Conservation (phyloP, 2,888 invertebrate species). For the Linhomoeus sp. region DNA sequence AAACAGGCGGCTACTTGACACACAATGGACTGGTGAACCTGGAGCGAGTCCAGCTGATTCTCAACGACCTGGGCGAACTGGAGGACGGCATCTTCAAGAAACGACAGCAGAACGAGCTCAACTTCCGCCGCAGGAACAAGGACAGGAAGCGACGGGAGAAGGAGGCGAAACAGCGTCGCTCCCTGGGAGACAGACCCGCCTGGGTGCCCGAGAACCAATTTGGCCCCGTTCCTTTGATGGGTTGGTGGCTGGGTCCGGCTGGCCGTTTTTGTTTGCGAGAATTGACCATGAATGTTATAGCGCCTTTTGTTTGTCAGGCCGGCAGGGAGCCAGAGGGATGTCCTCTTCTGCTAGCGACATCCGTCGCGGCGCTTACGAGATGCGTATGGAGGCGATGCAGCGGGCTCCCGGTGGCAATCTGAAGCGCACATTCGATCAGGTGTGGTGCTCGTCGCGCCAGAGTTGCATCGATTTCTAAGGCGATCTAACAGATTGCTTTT, state of each 20-base stretch:
- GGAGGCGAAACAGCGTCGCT: not conserved
- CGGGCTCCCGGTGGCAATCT: no score
- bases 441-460: no score
- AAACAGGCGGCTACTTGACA: slow-evolving; percentile 77
- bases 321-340: no score
- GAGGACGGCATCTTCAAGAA: slow-evolving; percentile 94
- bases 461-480: no score
- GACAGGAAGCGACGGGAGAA: slow-evolving; percentile 31
- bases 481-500: no score
- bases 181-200: slow-evolving; percentile 38
- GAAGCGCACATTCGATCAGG: no score
- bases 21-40: slow-evolving; percentile 81
- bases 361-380: slow-evolving; percentile 12
- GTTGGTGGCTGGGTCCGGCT: no score
- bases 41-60: slow-evolving; percentile 76
- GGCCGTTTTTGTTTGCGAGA: no score
- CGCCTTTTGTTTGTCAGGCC: no score
- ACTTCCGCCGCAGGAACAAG: slow-evolving; percentile 40
- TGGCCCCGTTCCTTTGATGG: slow-evolving; percentile 7
- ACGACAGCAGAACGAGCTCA: slow-evolving; percentile 46
- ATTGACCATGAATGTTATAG: no score
- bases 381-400: slow-evolving; percentile 8
- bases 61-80: slow-evolving; percentile 68
- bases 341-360: slow-evolving; percentile 8
- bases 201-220: slow-evolving; percentile 55